Evolutionary conservation across 2,888 invertebrate genomes (phyloP).

Genomic region (Xanthostigma xanthostigma): DNA sequence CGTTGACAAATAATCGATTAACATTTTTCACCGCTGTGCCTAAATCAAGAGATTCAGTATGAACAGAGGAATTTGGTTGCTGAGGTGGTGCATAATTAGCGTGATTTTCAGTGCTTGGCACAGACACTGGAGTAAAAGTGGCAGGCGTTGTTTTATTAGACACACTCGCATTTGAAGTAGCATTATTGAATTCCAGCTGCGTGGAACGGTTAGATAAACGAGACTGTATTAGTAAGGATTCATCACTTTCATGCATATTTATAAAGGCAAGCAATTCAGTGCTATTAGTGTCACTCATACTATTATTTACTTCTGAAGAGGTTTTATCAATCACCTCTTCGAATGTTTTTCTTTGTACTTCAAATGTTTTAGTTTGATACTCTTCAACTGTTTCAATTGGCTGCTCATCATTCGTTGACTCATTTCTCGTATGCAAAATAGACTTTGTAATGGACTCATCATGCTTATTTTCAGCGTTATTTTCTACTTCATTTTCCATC

Average conservation of each 20-base stretch:
- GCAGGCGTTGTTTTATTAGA: not conserved
- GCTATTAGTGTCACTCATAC: not conserved
- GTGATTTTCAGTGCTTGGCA: no score
- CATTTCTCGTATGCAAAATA: no score
- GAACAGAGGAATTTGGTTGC: no score
- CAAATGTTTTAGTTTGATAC: not conserved
- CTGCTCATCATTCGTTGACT: no score
- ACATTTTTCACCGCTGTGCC: no score
- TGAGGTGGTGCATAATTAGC: no score
- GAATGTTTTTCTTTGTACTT: not conserved
- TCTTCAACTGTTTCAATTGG: not conserved
- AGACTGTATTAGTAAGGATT: not conserved
- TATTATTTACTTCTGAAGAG: constrained; percentile 3
- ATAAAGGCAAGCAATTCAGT: not conserved
- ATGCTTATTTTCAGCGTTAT: constrained; percentile 16
- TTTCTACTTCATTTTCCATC: constrained; percentile 8
- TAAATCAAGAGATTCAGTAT: no score
- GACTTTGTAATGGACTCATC: constrained; percentile 9
- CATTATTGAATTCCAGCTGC: not conserved
- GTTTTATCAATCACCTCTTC: constrained; percentile 1
- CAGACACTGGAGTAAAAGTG: no score
- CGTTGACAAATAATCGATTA: constrained; percentile 62
- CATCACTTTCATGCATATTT: constrained; percentile 1
- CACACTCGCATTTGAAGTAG: no score
- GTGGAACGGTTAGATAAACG: not conserved